Evolutionary conservation across 1,140 invertebrate genomes (phyloP).

Genomic region (Colletes latitarsis): DNA sequence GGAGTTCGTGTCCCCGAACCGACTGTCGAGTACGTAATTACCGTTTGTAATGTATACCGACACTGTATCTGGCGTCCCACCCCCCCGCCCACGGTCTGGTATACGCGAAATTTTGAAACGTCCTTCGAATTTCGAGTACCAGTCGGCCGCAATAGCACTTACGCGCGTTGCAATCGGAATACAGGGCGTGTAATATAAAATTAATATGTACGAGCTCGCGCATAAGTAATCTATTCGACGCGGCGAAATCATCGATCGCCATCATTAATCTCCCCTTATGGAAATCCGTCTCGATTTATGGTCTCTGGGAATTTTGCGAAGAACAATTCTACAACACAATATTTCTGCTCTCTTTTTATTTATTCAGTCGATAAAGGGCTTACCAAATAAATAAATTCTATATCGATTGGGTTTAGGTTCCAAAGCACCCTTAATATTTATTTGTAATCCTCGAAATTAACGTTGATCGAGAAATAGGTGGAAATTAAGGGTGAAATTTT

Average conservation of each 20-base stretch:
- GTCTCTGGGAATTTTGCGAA: neutral
- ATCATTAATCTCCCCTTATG: constrained; percentile 30
- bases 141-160: neutral
- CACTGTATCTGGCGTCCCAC: too few relatives aligned
- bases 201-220: constrained; percentile 26
- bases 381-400: too few relatives aligned
- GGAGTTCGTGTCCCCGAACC: too few relatives aligned
- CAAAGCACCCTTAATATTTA: too few relatives aligned
- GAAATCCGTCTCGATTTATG: constrained; percentile 8
- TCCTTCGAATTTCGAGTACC: neutral
- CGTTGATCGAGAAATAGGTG: too few relatives aligned
- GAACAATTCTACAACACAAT: too few relatives aligned
- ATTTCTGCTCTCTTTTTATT: too few relatives aligned
- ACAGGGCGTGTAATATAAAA: constrained; percentile 17
- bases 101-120: constrained; percentile 11
- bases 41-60: too few relatives aligned
- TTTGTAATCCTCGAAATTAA: too few relatives aligned
- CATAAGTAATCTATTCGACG: constrained; percentile 6
- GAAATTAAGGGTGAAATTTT: neutral
- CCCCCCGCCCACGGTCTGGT: neutral
- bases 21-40: too few relatives aligned
- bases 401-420: too few relatives aligned
- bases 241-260: constrained; percentile 26
- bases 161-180: neutral
- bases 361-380: too few relatives aligned